Conservation (phyloP, 2,113 vertebrate genomes). For the Rattus rattus region DNA sequence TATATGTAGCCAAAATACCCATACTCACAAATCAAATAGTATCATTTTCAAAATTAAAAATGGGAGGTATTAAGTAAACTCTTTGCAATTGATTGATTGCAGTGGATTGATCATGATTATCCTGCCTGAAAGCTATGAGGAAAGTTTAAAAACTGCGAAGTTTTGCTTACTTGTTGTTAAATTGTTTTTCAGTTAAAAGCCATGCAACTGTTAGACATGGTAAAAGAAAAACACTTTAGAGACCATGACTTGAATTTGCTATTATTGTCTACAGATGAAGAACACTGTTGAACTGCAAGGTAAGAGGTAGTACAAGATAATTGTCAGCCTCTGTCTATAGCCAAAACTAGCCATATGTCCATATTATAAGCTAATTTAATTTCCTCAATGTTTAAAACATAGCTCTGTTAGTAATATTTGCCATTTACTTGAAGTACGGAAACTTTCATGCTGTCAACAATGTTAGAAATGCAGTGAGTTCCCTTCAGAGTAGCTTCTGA, state of each 20-base stretch:
- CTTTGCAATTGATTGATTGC: not conserved
- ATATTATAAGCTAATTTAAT: constrained; percentile 8
- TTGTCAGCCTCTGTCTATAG: not conserved
- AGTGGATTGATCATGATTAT: not conserved
- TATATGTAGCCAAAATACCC: not conserved
- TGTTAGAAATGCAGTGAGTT: not conserved
- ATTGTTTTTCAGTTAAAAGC: not conserved
- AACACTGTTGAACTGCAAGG: not conserved
- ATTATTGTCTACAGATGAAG: not conserved
- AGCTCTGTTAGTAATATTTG: not conserved
- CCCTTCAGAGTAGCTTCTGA: not conserved
- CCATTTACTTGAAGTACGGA: not conserved
- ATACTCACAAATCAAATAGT: not conserved
- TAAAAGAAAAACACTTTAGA: not conserved
- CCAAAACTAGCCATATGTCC: not conserved
- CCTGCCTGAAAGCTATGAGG: not conserved
- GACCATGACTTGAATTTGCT: not conserved
- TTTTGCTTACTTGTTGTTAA: not conserved
- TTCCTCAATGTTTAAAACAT: not conserved
- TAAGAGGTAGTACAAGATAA: not conserved
- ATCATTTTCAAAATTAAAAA: not conserved
- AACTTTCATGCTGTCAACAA: not conserved
- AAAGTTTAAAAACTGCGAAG: accelerated
- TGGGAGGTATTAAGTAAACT: not conserved
- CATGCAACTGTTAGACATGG: not conserved